Evolutionary conservation across 2,113 vertebrate genomes (phyloP).

Genomic region (Antigone vipio): DNA sequence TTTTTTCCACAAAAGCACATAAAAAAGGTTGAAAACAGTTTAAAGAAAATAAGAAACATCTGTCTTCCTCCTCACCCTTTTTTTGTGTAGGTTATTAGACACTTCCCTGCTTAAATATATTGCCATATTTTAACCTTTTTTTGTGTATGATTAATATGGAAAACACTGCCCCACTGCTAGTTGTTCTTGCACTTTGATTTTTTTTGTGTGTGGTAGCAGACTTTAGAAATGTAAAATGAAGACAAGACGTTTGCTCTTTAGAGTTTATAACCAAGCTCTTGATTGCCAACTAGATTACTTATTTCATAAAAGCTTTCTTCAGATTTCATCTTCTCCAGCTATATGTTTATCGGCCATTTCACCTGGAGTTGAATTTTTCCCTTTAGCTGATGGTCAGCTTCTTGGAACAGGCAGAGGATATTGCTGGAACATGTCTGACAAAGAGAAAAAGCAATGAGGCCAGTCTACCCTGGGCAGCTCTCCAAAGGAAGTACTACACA

Average conservation of each 20-base stretch:
- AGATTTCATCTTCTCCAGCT: neutral
- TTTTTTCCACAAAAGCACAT: neutral
- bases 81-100: conserved; percentile 10
- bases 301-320: neutral
- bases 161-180: neutral
- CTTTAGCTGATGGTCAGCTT: neutral
- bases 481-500: conserved; percentile 8
- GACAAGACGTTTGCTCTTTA: neutral
- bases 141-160: neutral
- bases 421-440: neutral
- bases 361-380: neutral
- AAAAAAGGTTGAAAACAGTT: conserved; percentile 43
- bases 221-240: neutral
- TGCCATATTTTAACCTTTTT: neutral
- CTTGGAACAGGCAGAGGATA: neutral
- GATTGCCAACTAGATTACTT: neutral
- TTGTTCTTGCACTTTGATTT: neutral
- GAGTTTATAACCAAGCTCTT: neutral
- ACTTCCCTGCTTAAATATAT: neutral
- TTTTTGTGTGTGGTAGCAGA: neutral
- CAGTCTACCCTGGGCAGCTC: neutral
- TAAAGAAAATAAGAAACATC: conserved; percentile 65
- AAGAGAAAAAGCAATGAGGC: neutral
- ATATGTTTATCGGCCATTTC: neutral
- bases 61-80: conserved; percentile 35